Evolutionary conservation across 2,888 invertebrate species (phyloP).

Genomic region (Andrena praecox): DNA sequence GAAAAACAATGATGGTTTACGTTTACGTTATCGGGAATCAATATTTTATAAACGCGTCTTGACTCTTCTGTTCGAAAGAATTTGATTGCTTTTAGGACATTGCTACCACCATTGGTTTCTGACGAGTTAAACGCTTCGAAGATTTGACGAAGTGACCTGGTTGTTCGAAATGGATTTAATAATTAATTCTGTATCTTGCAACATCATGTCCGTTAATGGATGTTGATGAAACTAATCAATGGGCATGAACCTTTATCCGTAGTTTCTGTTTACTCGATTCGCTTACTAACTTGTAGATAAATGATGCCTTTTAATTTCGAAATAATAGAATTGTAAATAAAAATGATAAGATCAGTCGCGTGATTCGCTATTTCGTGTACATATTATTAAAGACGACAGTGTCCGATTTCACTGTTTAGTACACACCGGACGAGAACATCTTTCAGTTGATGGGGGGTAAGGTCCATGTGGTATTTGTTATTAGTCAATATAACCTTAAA

Average conservation of each 20-base stretch:
- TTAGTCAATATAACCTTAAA: conserved; percentile 45
- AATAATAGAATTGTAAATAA: neutral
- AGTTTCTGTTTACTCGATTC: neutral
- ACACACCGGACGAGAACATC: neutral
- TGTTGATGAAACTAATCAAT: neutral
- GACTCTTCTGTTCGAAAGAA: conserved; percentile 9
- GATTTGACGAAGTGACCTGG: neutral
- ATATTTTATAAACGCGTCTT: conserved; percentile 39
- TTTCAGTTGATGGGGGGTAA: conserved; percentile 42
- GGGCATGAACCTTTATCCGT: neutral
- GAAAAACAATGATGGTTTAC: conserved; percentile 46
- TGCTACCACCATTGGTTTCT: neutral
- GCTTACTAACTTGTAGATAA: neutral
- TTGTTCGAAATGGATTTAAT: neutral
- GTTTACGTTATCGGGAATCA: conserved; percentile 33
- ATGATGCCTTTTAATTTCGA: neutral
- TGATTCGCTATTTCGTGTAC: neutral
- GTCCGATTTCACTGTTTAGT: neutral
- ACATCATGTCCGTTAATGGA: neutral
- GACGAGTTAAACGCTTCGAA: neutral
- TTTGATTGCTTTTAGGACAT: neutral
- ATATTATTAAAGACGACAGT: neutral
- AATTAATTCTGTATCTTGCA: neutral
- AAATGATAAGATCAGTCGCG: neutral
- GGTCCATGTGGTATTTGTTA: conserved; percentile 35